Evolutionary conservation across 2,797 vertebrate genomes (phyloP).

Genomic region (Ptychadena robeensis): DNA sequence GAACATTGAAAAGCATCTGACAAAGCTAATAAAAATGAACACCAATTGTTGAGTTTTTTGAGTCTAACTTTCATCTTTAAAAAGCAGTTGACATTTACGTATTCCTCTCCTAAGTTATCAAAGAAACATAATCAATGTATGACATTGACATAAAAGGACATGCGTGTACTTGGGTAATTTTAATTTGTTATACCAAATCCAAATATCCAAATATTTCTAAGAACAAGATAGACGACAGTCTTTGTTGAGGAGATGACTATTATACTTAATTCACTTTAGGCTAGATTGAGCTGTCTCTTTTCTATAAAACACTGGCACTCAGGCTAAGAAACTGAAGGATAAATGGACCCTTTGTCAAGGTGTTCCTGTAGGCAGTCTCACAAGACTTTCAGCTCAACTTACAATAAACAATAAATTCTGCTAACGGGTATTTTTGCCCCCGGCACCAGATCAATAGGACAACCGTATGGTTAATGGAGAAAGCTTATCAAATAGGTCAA

Average conservation of each 20-base stretch:
- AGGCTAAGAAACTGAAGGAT: constrained; percentile 43
- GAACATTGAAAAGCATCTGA: too few relatives aligned
- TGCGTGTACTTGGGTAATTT: background rate
- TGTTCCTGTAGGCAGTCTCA: constrained; percentile 34
- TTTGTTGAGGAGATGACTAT: background rate
- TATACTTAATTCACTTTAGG: constrained; percentile 26
- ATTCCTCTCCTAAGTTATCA: too few relatives aligned
- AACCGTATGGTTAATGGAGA: constrained; percentile 41
- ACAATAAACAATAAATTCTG: constrained; percentile 52
- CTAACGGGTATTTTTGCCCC: constrained; percentile 41
- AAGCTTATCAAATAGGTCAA: constrained; percentile 52
- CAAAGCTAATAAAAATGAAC: too few relatives aligned
- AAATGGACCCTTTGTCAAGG: constrained; percentile 49
- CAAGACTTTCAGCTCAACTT: constrained; percentile 29
- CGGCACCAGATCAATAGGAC: constrained; percentile 51
- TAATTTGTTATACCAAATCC: background rate
- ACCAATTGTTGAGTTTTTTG: too few relatives aligned
- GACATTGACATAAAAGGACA: too few relatives aligned
- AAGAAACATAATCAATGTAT: too few relatives aligned
- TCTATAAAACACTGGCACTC: constrained; percentile 5
- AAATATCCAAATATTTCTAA: background rate
- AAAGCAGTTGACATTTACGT: too few relatives aligned
- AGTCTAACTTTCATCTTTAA: too few relatives aligned
- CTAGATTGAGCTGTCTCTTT: constrained; percentile 17
- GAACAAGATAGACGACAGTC: constrained; percentile 5